Conservation (phyloP, 1,140 invertebrate genomes). For the Lepeophtheirus salmonis region DNA sequence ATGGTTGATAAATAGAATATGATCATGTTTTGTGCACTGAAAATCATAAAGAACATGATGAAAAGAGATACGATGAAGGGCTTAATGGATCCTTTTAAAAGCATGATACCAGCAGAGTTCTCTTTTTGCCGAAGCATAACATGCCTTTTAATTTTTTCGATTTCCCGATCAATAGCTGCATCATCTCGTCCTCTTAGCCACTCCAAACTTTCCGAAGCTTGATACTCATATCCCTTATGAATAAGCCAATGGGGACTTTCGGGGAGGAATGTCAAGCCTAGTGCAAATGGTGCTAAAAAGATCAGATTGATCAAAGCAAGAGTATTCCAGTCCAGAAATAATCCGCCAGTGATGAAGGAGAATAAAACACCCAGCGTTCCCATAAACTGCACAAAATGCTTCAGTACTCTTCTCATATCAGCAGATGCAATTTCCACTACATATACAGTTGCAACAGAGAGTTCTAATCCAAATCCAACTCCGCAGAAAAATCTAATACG, state of each 20-base stretch:
- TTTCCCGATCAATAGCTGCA: conserved; percentile 23
- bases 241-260: conserved; percentile 60
- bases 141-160: conserved; percentile 14
- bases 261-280: conserved; percentile 62
- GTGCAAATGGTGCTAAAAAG: conserved; percentile 44
- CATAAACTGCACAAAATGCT: conserved; percentile 17
- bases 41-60: conserved; percentile 82
- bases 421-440: conserved; percentile 21
- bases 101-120: conserved; percentile 4
- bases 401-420: conserved; percentile 20
- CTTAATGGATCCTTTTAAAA: conserved; percentile 27
- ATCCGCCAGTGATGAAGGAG: neutral
- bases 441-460: conserved; percentile 19
- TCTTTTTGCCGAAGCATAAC: conserved; percentile 10
- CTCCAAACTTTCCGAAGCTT: conserved; percentile 48
- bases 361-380: neutral
- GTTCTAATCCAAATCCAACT: conserved; percentile 18
- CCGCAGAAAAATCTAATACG: conserved; percentile 14
- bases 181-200: conserved; percentile 50
- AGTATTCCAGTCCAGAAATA: conserved; percentile 2
- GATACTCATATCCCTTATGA: conserved; percentile 21
- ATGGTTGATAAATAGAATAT: conserved; percentile 78
- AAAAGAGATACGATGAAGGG: conserved; percentile 57
- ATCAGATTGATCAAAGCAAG: conserved; percentile 16
- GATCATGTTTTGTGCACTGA: conserved; percentile 76